These are phyloP conservation scores for Perodicticus potto DNA, from an alignment of 2,797 vertebrate genomes.

Conservation along the genomic window DNA sequence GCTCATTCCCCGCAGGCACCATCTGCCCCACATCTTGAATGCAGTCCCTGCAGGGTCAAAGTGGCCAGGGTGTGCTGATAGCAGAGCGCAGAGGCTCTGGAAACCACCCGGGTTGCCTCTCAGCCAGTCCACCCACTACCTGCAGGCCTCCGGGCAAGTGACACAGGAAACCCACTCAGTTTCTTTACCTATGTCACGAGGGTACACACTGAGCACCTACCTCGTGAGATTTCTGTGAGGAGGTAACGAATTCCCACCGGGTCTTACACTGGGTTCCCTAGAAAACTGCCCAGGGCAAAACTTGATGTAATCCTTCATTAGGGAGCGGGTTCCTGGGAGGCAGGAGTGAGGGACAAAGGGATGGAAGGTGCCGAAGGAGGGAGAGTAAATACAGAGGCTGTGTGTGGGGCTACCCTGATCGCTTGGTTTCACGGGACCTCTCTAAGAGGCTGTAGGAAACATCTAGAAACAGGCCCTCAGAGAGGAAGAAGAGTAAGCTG, in stretches of 20 bases:
- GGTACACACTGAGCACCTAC: not conserved
- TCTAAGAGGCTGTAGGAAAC: not conserved
- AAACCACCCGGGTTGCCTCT: not conserved
- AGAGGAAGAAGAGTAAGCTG: not conserved
- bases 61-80: not conserved
- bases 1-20: rapidly evolving
- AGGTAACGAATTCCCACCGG: not conserved
- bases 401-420: not conserved
- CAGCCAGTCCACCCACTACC: not conserved
- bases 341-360: not conserved
- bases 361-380: not conserved
- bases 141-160: not conserved
- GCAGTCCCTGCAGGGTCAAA: not conserved
- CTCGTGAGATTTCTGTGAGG: not conserved
- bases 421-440: not conserved
- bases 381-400: not conserved
- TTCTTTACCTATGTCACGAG: not conserved
- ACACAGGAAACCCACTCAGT: not conserved
- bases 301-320: not conserved
- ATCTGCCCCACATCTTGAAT: not conserved
- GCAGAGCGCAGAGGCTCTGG: rapidly evolving
- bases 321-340: not conserved
- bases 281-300: conserved; percentile 26
- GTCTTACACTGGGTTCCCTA: not conserved
- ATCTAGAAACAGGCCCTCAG: not conserved